A percentile compares a stretch with the other conserved stretches of the same genome.
Conservation (phyloP, 2,888 invertebrate species). For the Ceramica pisi region DNA sequence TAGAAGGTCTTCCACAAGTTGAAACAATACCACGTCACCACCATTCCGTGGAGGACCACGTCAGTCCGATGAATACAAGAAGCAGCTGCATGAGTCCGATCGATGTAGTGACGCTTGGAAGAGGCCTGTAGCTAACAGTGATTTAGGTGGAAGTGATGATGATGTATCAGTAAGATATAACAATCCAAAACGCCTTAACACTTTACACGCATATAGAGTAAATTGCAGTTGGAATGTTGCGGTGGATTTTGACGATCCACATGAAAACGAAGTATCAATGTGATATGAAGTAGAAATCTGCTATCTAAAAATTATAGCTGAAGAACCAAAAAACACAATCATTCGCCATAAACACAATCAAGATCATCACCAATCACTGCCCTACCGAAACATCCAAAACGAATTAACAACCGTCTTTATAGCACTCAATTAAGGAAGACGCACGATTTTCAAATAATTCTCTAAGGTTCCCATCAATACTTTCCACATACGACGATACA, state of each 20-base stretch:
- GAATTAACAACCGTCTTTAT: slow-evolving; percentile 45
- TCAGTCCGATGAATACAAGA: background rate
- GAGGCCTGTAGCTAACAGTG: background rate
- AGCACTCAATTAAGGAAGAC: slow-evolving; percentile 51
- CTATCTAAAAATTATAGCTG: background rate
- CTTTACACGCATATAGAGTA: background rate
- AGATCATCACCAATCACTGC: slow-evolving; percentile 50
- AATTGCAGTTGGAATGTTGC: background rate
- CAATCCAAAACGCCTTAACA: background rate
- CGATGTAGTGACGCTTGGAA: background rate
- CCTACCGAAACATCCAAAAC: slow-evolving; percentile 34
- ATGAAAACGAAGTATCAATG: background rate
- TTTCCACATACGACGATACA: slow-evolving; percentile 53
- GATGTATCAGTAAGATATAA: background rate
- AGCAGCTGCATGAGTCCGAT: background rate
- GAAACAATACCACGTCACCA: too few relatives aligned
- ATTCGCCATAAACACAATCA: slow-evolving; percentile 35
- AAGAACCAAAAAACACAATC: slow-evolving; percentile 9
- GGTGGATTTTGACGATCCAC: background rate
- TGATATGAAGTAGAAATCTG: too few relatives aligned
- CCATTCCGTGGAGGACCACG: too few relatives aligned
- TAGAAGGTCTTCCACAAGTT: background rate
- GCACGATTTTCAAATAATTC: slow-evolving; percentile 60
- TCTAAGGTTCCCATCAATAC: slow-evolving; percentile 55
- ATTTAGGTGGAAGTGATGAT: background rate